Conservation (phyloP, 1,140 invertebrate genomes). For the Drosophila guanche region DNA sequence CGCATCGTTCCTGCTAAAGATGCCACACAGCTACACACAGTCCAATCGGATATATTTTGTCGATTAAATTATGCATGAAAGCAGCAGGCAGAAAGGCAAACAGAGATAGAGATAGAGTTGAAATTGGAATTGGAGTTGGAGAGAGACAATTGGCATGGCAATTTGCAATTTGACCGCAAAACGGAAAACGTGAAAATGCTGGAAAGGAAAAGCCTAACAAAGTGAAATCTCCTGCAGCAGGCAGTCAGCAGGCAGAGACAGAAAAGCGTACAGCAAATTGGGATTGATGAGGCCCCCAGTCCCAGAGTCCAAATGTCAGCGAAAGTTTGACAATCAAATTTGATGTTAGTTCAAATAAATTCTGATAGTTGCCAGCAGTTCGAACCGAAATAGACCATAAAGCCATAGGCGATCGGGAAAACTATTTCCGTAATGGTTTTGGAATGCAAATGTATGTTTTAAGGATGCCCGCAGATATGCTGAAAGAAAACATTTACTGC, state of each 20-base stretch:
- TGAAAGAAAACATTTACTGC: no score
- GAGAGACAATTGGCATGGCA: conserved; percentile 56
- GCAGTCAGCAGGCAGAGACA: conserved; percentile 40
- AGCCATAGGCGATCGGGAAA: background rate
- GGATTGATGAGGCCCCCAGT: conserved; percentile 39
- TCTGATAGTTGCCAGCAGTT: conserved; percentile 32
- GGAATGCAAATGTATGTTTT: conserved; percentile 9
- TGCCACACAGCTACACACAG: conserved; percentile 30
- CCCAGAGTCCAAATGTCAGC: conserved; percentile 50
- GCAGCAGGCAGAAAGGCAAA: conserved; percentile 15
- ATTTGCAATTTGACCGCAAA: conserved; percentile 80
- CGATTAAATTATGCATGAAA: conserved; percentile 58
- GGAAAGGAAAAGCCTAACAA: conserved; percentile 28
- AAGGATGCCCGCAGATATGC: background rate
- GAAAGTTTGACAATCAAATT: conserved; percentile 53
- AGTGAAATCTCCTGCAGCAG: conserved; percentile 58
- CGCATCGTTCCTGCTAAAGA: conserved; percentile 58
- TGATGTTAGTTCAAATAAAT: conserved; percentile 46
- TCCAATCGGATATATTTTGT: conserved; percentile 49
- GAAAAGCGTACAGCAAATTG: conserved; percentile 42
- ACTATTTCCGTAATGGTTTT: conserved; percentile 8
- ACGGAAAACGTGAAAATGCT: conserved; percentile 57
- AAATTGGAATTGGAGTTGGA: conserved; percentile 27
- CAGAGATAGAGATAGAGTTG: conserved; percentile 25
- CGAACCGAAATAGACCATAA: conserved; percentile 2